These are phyloP conservation scores for Thereva unica DNA, from an alignment of 2,888 invertebrate genomes.

Conservation along the genomic window DNA sequence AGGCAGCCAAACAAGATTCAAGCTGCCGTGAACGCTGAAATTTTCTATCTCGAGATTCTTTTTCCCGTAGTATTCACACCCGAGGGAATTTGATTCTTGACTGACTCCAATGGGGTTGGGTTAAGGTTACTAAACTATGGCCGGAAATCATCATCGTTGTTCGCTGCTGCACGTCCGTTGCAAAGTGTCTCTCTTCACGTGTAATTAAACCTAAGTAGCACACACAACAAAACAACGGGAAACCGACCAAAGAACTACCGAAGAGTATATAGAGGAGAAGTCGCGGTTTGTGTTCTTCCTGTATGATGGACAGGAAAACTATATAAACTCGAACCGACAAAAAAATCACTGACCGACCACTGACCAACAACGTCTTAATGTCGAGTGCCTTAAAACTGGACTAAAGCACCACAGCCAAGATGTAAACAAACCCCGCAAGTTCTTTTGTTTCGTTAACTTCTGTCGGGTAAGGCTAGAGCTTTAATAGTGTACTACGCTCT, in stretches of 20 bases:
- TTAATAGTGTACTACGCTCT: neutral
- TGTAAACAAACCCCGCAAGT: conserved; percentile 29
- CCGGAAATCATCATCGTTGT: conserved; percentile 31
- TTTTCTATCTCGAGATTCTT: too few species aligned
- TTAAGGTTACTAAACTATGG: conserved; percentile 2
- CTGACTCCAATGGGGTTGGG: neutral
- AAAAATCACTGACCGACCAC: neutral
- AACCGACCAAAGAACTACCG: conserved; percentile 4
- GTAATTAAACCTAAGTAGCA: conserved; percentile 28
- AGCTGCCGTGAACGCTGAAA: too few species aligned
- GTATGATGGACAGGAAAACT: too few species aligned
- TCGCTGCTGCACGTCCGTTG: conserved; percentile 1
- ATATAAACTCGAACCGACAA: too few species aligned
- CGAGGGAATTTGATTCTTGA: conserved; percentile 10
- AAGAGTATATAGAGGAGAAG: too few species aligned
- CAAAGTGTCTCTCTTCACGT: conserved; percentile 2
- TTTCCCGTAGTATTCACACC: conserved; percentile 12
- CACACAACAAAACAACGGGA: conserved; percentile 23
- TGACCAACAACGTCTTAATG: conserved; percentile 4
- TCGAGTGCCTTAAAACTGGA: neutral
- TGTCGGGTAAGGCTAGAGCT: neutral
- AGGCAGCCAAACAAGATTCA: neutral
- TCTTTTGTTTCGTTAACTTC: conserved; percentile 29
- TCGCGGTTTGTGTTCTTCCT: too few species aligned
- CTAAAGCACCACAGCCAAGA: conserved; percentile 4